Evolutionary conservation across 1,140 invertebrate species (phyloP), one percentile per base, ranked within the genome.

Genomic region (Bombyx mandarina): DNA sequence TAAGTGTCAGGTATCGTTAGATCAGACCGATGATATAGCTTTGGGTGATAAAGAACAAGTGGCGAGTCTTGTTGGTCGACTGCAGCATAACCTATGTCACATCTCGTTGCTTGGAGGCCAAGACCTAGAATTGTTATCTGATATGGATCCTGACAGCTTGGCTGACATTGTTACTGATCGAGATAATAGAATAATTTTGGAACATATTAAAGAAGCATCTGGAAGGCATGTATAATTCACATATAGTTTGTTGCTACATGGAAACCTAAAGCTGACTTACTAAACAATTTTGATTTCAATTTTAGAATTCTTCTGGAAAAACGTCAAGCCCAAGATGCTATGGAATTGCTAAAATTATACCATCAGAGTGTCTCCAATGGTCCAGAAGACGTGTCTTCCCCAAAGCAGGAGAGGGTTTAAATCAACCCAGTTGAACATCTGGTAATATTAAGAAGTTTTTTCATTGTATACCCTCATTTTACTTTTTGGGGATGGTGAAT

Each of bases 121-220:
- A 52, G 94, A 95, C 64, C 82, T 95, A 69, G 94, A 96, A 79
- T 88, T 95, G 3, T 83, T 95, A 6, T 94, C 93, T 62, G 94
- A 95, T 72, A 95, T 95, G 94, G 93, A 96, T 86, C 94, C 94
- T 35, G 93, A 95, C 58, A 94, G 93, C 63, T 83, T 95, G 63
- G 91, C 92, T 51, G 94, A 95, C 73, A 93, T 95, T 66, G 89
- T 92, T 10, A 93, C 93, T 45, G 94, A 94, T 69, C 93, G 92
- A 81, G 93, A 91, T 71, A 91, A 77, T 79, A 93, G 91, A 80
- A 90, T 91, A 60, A 95, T 95, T 75, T 85, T 95, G 73, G 94
- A 95, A 68, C 93, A 95, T 76, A 84, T 95, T 22, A 95, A 95
- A 79, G 94, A 95, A 89, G 93, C 93, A 43, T 95, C 94, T 64